Evolutionary conservation across 2,797 vertebrate genomes (phyloP).

Genomic region (Discoglossus pictus): DNA sequence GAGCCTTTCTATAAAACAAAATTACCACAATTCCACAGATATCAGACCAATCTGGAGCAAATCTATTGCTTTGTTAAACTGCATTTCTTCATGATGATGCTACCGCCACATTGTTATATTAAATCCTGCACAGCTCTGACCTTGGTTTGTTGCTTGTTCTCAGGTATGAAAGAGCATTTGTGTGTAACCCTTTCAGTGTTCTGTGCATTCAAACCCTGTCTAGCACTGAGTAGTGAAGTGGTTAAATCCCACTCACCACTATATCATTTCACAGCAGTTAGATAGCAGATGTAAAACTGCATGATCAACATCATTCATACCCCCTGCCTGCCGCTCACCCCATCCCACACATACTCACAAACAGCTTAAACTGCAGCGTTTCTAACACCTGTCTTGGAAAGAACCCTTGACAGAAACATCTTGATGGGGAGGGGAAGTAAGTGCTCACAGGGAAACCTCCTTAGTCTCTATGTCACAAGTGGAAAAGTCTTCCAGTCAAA

Average conservation of each 20-base stretch:
- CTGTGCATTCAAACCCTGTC: background rate
- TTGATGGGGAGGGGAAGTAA: background rate
- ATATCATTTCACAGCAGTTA: constrained; percentile 37
- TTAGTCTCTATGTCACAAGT: background rate
- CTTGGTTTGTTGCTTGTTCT: background rate
- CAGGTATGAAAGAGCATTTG: background rate
- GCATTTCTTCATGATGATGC: too few species aligned
- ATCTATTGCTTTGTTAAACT: too few species aligned
- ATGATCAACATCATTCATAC: constrained; percentile 46
- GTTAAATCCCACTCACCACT: constrained; percentile 37
- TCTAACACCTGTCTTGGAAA: constrained; percentile 41
- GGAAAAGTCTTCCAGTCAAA: background rate
- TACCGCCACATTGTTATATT: too few species aligned
- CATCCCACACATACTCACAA: constrained; percentile 28
- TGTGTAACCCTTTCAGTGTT: background rate
- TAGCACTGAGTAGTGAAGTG: background rate
- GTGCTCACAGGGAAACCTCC: background rate
- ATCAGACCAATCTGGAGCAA: too few species aligned
- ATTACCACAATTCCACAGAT: too few species aligned
- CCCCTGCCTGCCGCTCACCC: constrained; percentile 30
- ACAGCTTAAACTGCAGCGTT: constrained; percentile 39
- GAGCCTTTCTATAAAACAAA: too few species aligned
- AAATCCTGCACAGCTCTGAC: constrained; percentile 1
- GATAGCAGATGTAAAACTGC: constrained; percentile 51
- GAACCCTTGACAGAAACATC: constrained; percentile 26